Percentiles rank a stretch among this genome's conserved stretches.
Evolutionary conservation across 23 tunicate genomes (phyloP).

Genomic region (Trididemnum nubilum): DNA sequence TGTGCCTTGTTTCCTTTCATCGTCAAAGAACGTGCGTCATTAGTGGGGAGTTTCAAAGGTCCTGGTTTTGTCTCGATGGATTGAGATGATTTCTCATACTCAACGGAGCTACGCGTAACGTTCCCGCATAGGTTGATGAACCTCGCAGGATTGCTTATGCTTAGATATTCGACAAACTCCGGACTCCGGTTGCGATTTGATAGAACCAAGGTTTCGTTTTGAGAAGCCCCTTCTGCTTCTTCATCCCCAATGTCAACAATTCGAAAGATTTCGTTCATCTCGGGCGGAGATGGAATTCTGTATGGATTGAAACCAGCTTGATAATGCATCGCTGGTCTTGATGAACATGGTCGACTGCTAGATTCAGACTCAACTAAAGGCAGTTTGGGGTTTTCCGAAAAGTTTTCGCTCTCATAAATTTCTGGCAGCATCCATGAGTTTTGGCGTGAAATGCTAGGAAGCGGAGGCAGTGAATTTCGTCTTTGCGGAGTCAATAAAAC

Average conservation of each 20-base stretch:
- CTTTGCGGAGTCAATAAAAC: not conserved
- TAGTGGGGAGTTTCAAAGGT: not conserved
- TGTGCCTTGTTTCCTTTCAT: conserved; percentile 11
- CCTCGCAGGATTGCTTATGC: not conserved
- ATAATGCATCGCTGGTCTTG: not conserved
- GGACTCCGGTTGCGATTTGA: not conserved
- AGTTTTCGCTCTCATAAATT: not conserved
- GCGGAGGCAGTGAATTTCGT: not conserved
- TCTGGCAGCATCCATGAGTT: not conserved
- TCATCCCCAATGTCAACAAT: not conserved
- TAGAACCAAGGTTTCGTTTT: not conserved
- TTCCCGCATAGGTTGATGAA: not conserved
- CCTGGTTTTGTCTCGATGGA: not conserved
- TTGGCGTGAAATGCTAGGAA: not conserved
- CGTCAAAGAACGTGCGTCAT: not conserved
- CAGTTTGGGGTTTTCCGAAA: not conserved
- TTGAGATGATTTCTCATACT: not conserved
- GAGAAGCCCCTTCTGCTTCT: conserved; percentile 1
- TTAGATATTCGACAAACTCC: not conserved
- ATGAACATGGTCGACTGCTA: not conserved
- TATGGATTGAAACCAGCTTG: not conserved
- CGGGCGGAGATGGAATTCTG: not conserved
- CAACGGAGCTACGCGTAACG: not conserved
- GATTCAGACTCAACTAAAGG: not conserved
- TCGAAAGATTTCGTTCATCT: not conserved